Conservation (phyloP, 92 coral and sea anemone species). For the Montipora capitata region DNA sequence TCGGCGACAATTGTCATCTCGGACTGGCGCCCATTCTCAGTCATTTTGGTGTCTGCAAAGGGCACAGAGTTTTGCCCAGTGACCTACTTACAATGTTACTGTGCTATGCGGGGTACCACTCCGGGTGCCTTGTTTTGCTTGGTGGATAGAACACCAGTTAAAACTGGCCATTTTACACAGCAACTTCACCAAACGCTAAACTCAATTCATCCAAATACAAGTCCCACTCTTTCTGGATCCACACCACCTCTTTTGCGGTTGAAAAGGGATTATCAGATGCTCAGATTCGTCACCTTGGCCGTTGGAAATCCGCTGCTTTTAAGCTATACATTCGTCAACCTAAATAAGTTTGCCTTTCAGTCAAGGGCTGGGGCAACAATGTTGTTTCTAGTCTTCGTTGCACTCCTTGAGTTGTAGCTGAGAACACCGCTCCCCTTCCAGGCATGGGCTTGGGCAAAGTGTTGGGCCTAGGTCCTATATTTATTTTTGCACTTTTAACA, state of each 20-base stretch:
- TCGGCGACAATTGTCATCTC: neutral
- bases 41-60: neutral
- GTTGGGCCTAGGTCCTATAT: neutral
- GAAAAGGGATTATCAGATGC: neutral
- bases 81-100: neutral
- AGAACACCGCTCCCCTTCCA: neutral
- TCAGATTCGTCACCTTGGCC: slow-evolving; percentile 3
- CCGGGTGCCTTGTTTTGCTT: slow-evolving; percentile 14
- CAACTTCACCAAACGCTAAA: neutral
- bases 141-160: neutral
- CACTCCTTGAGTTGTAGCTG: neutral
- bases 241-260: neutral
- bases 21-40: neutral
- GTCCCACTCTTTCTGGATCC: neutral
- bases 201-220: neutral
- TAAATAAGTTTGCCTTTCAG: neutral
- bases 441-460: slow-evolving; percentile 7
- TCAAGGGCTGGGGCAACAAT: neutral
- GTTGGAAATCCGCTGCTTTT: slow-evolving; percentile 9
- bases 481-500: no score
- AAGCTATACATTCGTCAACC: slow-evolving; percentile 7
- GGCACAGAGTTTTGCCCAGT: slow-evolving; percentile 1
- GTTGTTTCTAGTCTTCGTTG: no score
- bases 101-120: neutral
- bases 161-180: neutral